Evolutionary conservation across 64 coral and sea anemone genomes (phyloP), one percentile per base, ranked within the genome.

Genomic region (Platygyra sinensis): DNA sequence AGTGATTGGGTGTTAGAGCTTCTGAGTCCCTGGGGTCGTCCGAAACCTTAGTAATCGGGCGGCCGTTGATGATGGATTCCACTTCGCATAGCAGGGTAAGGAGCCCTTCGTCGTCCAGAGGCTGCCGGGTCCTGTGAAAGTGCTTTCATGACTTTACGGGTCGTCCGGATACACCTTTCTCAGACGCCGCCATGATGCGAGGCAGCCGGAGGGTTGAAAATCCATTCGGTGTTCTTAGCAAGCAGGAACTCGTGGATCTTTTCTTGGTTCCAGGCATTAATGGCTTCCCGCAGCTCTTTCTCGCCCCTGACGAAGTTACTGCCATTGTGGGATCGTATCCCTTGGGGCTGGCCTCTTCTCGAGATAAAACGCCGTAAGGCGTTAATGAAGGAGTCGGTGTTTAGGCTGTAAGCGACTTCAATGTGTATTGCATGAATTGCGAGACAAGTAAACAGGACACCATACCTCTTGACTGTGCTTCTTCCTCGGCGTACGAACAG

Each of bases 81-180:
- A 87, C 83, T 73, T 87, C 65, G 8, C 83, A 87, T 51, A 86
- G 33, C 28, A 86, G 30, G 14, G 83, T 71, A 30, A 25, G 32
- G 16, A 86, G 63, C 24, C 85, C 42, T 74, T 87, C 33, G 12
- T 74, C 85, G 20, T 87, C 85, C 29, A 74, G 67, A 5, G 24
- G 46, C 31, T 87, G n/a, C n/a, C n/a, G n/a, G 51, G 10, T 87
- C 49, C 11, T 87, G 12, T 3, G 12, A 12, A 54, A 87, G 52
- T 16, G 86, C 67, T 61, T 29, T 75, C 85, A 74, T 87, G n/a
- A 87, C 85, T 62, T 87, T 87, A 55, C 19, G 36, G 3, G 57
- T 57, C 28, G 82, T 86, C 42, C 82, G 62, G 42, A 86, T 86
- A 51, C 59, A 86, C 14, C 82, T 39, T 69, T 86, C 82, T 62